A percentile compares a stretch with the other conserved stretches of the same genome.
phyloP scores from a whole-genome alignment of 2,113 vertebrate species.

The Coregonus clupeaformis region DNA sequence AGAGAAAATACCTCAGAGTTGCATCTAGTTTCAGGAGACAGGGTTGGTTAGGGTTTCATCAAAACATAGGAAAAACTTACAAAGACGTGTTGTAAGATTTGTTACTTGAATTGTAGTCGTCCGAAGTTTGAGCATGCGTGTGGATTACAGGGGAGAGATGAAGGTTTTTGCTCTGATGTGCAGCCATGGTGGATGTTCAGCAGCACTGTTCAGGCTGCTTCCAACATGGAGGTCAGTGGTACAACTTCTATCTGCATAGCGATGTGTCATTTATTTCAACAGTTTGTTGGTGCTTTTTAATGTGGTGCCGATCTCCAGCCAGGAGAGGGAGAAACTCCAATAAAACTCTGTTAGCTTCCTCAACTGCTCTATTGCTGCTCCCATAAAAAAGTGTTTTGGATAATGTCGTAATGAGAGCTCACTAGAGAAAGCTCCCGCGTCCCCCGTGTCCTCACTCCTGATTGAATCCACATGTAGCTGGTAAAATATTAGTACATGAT shows the following conservation, averaged over 20 bases:
- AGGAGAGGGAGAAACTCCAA: slow-evolving; percentile 21
- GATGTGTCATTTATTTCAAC: slow-evolving; percentile 14
- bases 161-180: no score
- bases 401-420: slow-evolving; percentile 22
- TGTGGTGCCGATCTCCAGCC: slow-evolving; percentile 11
- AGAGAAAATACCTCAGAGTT: background rate
- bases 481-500: slow-evolving; percentile 31
- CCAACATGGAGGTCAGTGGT: slow-evolving; percentile 9
- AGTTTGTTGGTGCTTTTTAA: slow-evolving; percentile 29
- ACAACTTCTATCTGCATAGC: background rate
- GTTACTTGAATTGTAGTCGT: background rate
- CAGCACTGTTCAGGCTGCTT: background rate
- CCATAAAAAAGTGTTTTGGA: slow-evolving; percentile 22
- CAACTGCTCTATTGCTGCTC: slow-evolving; percentile 11
- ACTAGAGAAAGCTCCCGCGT: background rate
- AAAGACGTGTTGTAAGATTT: background rate
- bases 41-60: background rate
- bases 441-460: slow-evolving; percentile 2
- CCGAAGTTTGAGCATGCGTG: background rate
- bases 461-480: slow-evolving; percentile 30
- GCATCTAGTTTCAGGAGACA: background rate
- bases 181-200: no score
- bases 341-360: slow-evolving; percentile 26
- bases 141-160: background rate
- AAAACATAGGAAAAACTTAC: background rate